Conservation (phyloP, 2,113 vertebrate genomes). For the Antechinus flavipes region DNA sequence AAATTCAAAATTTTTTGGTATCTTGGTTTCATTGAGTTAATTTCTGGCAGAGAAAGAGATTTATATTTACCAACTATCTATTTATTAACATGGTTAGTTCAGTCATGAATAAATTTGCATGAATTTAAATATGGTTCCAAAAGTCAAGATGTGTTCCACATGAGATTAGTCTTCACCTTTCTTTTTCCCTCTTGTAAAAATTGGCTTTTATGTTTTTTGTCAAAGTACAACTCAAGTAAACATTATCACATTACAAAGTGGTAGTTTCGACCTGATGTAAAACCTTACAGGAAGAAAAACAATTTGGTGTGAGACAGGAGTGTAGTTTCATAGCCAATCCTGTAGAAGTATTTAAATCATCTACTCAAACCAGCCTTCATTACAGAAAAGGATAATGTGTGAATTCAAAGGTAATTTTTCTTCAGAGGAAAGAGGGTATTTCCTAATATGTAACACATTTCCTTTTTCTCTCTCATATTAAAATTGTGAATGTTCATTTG, state of each 20-base stretch:
- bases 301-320: not conserved
- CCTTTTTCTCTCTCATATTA: not conserved
- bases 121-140: constrained; percentile 15
- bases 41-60: not conserved
- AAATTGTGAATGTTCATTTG: not conserved
- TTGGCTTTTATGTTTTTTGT: not conserved
- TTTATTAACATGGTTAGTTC: constrained; percentile 22
- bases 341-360: not conserved
- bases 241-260: not conserved
- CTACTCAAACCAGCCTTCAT: not conserved
- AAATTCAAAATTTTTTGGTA: constrained; percentile 10
- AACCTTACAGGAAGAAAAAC: not conserved
- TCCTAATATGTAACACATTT: not conserved
- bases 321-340: not conserved
- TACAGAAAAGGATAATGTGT: not conserved
- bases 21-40: not conserved
- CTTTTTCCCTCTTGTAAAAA: not conserved
- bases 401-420: not conserved
- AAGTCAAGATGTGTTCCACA: constrained; percentile 4
- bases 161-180: constrained; percentile 4
- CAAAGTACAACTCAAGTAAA: not conserved
- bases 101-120: constrained; percentile 8
- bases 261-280: not conserved
- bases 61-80: constrained; percentile 3
- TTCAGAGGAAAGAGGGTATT: not conserved